Evolutionary conservation across 2,888 invertebrate genomes (phyloP), one percentile per base, ranked within the genome.

Genomic region (Andricus curvator): DNA sequence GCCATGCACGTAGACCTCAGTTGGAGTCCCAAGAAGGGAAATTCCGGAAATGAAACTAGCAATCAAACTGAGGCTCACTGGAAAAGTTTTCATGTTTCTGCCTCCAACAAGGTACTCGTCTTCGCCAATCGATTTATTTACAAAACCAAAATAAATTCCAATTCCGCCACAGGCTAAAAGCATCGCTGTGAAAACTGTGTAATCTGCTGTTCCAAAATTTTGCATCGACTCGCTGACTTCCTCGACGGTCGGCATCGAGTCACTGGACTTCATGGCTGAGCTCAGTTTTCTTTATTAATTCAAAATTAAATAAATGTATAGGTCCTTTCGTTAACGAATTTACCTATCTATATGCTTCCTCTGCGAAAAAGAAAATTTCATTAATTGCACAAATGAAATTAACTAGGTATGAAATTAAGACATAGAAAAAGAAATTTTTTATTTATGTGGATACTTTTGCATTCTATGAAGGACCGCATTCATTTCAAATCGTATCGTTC

Each of bases 41-140:
- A 97, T 97, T 2, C 96, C 97, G 20, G 96, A 96, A 81, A 96
- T 95, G 83, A 96, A 96, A 91, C 96, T 97, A 78, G 98, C 97
- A 82, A 98, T 95, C 51, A 98, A 94, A 0, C 97, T 98, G 94
- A 98, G 94, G 48, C 97, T 95, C 78, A 98, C 96, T 4, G 98
- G 98, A 90, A 98, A 94, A 25, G 96, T 95, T 88, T 95, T 95
- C 97, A 98, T 97, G 88, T 95, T 96, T 86, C 97, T 94, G 79
- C 96, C 96, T 33, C 97, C 97, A 80, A 97, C 95, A 77, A 98
- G 94, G 90, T 97, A 97, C 80, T 94, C 94, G 89, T 96, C 96
- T 90, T 95, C 94, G 2, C 95, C 94, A 0, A 93, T 93, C 0
- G 93, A 93, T 82, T 95, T 95, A 90, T 96, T 95, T 90, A 95